Conservation (phyloP, 2,797 vertebrate species). For the Alca torda region DNA sequence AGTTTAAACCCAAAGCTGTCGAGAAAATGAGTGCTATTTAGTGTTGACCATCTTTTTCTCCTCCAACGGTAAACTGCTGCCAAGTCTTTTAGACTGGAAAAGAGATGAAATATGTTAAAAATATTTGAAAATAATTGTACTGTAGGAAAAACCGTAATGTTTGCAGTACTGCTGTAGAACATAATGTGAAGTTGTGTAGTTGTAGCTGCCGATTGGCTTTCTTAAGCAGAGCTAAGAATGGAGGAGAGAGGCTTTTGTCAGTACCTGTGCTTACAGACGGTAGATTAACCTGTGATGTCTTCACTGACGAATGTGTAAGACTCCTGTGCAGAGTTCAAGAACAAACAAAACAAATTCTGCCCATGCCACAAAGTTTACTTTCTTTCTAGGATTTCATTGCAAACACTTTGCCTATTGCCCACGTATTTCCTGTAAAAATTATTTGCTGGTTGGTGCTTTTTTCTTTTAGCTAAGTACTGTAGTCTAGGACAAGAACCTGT, state of each 20-base stretch:
- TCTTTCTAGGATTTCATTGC: constrained; percentile 52
- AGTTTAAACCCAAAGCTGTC: not conserved
- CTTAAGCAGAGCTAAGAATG: not conserved
- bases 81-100: not conserved
- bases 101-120: not conserved
- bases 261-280: not conserved
- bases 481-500: not conserved
- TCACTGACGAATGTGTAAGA: not conserved
- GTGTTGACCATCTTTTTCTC: not conserved
- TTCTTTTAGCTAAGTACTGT: not conserved
- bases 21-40: not conserved
- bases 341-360: constrained; percentile 50
- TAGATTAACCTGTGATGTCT: not conserved
- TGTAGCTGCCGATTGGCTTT: not conserved
- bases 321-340: constrained; percentile 21
- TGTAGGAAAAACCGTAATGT: not conserved
- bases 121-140: not conserved
- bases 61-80: not conserved
- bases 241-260: not conserved
- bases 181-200: not conserved
- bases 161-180: not conserved
- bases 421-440: constrained; percentile 34
- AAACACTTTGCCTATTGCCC: constrained; percentile 5
- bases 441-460: not conserved
- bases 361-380: constrained; percentile 46